phyloP scores from a whole-genome alignment of 2,888 invertebrate genomes.

The Ceramica pisi region DNA sequence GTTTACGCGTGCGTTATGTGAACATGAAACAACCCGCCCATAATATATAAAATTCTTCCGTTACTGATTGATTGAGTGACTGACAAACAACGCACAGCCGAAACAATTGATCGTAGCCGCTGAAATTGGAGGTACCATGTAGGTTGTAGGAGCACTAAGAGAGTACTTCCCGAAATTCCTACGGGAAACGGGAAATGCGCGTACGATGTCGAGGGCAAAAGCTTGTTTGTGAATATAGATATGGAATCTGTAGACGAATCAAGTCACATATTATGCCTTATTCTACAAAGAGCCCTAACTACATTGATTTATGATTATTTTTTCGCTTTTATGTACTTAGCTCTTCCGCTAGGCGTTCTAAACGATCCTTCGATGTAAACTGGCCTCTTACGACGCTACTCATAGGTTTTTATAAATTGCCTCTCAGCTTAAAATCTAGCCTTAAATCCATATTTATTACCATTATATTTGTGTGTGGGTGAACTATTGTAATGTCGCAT shows the following conservation, averaged over 20 bases:
- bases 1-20: too few species aligned
- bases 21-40: too few species aligned
- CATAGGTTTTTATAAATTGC: constrained; percentile 64
- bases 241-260: constrained; percentile 23
- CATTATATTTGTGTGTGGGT: constrained; percentile 73
- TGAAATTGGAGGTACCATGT: too few species aligned
- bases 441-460: constrained; percentile 66
- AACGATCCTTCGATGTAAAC: constrained; percentile 48
- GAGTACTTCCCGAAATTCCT: too few species aligned
- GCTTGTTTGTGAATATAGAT: constrained; percentile 29
- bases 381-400: constrained; percentile 48
- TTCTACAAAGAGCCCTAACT: too few species aligned
- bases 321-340: constrained; percentile 53
- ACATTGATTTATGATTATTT: constrained; percentile 19
- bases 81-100: too few species aligned
- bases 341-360: constrained; percentile 34
- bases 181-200: too few species aligned
- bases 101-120: too few species aligned
- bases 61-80: too few species aligned
- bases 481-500: constrained; percentile 74
- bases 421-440: constrained; percentile 69
- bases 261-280: constrained; percentile 57
- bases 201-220: too few species aligned
- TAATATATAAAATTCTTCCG: too few species aligned
- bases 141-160: too few species aligned